A percentile compares a stretch with the other conserved stretches of the same genome.
phyloP scores from a whole-genome alignment of 2,113 vertebrate genomes.

The Hippolais icterina region DNA sequence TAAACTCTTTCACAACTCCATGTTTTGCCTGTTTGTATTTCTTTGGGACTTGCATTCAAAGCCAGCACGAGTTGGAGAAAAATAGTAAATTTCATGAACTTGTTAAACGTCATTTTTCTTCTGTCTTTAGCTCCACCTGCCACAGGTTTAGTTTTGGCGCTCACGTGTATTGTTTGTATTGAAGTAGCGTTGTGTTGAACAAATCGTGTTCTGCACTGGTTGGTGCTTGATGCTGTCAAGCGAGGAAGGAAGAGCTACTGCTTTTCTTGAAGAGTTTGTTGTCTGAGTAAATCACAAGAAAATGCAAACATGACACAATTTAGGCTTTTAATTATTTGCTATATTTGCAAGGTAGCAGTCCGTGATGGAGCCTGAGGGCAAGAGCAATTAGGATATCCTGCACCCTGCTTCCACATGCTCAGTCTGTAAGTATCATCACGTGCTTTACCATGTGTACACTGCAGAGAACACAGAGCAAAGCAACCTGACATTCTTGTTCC shows the following conservation, averaged over 20 bases:
- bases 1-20: not conserved
- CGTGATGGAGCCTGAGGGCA: not conserved
- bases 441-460: fast-evolving
- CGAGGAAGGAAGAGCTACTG: not conserved
- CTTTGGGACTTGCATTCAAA: not conserved
- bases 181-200: not conserved
- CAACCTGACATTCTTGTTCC: not conserved
- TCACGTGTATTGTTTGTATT: not conserved
- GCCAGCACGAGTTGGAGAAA: not conserved
- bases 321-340: not conserved
- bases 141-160: not conserved
- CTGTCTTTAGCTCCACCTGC: not conserved
- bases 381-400: not conserved
- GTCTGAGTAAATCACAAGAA: not conserved
- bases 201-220: not conserved
- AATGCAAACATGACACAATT: not conserved
- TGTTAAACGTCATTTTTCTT: not conserved
- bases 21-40: not conserved
- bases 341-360: not conserved
- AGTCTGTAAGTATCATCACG: fast-evolving
- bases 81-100: not conserved
- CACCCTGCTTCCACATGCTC: not conserved
- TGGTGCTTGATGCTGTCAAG: not conserved
- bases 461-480: not conserved
- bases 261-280: not conserved